Percentiles rank a stretch among this genome's conserved stretches.
Conservation (phyloP, 1,140 invertebrate species). For the Arctopsyche grandis region DNA sequence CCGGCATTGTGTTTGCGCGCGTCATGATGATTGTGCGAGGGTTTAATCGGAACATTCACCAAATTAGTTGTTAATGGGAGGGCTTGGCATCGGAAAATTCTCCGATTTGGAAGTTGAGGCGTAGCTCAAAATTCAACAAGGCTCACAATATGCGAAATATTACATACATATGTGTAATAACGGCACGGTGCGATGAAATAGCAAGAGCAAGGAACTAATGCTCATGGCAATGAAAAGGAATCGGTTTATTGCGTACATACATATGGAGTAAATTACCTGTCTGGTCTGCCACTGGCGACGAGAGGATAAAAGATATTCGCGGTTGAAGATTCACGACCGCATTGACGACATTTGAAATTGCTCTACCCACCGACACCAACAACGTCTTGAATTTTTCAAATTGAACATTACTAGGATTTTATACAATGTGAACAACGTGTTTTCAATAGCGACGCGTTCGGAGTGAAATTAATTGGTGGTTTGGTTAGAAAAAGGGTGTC, state of each 20-base stretch:
- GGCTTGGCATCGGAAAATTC: no score
- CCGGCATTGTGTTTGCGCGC: background rate
- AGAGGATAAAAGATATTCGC: background rate
- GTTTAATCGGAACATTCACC: no score
- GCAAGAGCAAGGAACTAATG: constrained; percentile 7
- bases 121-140: no score
- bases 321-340: constrained; percentile 14
- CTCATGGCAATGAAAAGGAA: background rate
- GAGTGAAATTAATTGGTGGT: no score
- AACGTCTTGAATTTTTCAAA: background rate
- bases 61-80: no score
- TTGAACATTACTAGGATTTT: no score
- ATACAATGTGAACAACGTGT: no score
- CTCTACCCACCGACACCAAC: background rate
- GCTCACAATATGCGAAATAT: no score
- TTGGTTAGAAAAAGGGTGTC: no score
- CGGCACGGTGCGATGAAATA: background rate
- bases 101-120: no score
- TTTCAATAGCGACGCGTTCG: no score
- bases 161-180: no score
- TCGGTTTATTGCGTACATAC: constrained; percentile 20
- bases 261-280: constrained; percentile 10
- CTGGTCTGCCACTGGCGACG: background rate
- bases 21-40: background rate
- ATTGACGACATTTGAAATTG: background rate